A percentile compares a stretch with the other conserved stretches of the same genome.
Evolutionary conservation across 2,113 vertebrate species (phyloP).

Genomic region (Butastur rufipennis): DNA sequence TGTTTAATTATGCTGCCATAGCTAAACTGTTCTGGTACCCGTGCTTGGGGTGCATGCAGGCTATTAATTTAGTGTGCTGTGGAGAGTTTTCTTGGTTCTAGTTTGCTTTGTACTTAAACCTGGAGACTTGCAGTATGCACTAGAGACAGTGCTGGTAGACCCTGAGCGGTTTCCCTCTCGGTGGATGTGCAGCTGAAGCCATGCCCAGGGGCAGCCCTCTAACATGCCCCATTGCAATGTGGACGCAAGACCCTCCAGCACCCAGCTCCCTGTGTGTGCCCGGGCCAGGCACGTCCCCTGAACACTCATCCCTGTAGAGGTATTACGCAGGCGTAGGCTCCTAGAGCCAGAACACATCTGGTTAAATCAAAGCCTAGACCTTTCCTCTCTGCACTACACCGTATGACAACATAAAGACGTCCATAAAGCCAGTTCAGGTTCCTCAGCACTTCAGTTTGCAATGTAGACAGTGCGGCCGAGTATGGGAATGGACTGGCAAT

Average conservation of each 20-base stretch:
- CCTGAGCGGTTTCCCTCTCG: background rate
- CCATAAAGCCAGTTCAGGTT: background rate
- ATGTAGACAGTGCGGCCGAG: background rate
- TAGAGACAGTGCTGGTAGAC: background rate
- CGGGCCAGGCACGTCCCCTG: background rate
- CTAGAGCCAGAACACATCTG: background rate
- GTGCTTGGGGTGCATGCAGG: background rate
- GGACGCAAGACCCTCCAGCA: background rate
- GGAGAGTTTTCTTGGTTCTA: background rate
- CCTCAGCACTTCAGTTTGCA: background rate
- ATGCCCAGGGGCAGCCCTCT: fast-evolving
- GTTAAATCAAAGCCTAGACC: background rate
- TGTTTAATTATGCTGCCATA: background rate
- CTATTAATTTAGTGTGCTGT: background rate
- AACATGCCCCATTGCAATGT: background rate
- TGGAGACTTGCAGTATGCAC: background rate
- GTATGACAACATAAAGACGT: background rate
- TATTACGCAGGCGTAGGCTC: background rate
- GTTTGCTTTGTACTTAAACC: background rate
- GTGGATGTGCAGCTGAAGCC: background rate
- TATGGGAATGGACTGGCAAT: background rate
- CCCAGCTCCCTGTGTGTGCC: background rate
- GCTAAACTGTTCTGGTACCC: background rate
- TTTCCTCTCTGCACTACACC: background rate
- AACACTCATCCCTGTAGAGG: background rate